phyloP scores from a whole-genome alignment of 2,797 vertebrate species.

The Morus bassanus region DNA sequence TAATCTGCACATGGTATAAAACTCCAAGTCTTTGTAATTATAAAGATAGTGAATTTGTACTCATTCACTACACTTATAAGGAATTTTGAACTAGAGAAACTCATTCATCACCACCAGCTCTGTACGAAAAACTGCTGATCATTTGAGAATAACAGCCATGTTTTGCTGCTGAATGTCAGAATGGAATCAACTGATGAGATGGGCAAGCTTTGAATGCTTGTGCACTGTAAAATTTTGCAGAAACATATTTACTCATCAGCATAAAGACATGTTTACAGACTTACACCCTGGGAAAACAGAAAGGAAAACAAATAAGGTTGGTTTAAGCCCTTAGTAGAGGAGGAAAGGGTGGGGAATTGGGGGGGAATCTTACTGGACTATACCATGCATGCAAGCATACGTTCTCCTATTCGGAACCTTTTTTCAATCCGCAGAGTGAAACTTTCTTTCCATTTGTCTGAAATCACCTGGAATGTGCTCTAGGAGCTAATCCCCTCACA shows the following conservation, averaged over 20 bases:
- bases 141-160: not conserved
- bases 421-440: not conserved
- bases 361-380: not conserved
- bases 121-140: not conserved
- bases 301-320: not conserved
- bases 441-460: not conserved
- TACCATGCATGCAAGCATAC: not conserved
- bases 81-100: not conserved
- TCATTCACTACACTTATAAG: not conserved
- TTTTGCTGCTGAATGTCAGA: not conserved
- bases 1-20: not conserved
- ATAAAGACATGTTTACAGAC: not conserved
- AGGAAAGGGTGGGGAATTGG: not conserved
- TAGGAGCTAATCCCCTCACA: not conserved
- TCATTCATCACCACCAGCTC: not conserved
- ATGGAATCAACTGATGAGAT: not conserved
- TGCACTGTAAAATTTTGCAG: not conserved
- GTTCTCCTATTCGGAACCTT: not conserved
- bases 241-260: not conserved
- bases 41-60: not conserved
- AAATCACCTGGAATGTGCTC: not conserved
- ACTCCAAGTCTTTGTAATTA: not conserved
- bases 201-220: not conserved
- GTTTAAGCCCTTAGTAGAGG: not conserved
- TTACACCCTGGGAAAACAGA: not conserved